Evolutionary conservation across 2,113 vertebrate species (phyloP).

Genomic region (Urocynchramus pylzowi): DNA sequence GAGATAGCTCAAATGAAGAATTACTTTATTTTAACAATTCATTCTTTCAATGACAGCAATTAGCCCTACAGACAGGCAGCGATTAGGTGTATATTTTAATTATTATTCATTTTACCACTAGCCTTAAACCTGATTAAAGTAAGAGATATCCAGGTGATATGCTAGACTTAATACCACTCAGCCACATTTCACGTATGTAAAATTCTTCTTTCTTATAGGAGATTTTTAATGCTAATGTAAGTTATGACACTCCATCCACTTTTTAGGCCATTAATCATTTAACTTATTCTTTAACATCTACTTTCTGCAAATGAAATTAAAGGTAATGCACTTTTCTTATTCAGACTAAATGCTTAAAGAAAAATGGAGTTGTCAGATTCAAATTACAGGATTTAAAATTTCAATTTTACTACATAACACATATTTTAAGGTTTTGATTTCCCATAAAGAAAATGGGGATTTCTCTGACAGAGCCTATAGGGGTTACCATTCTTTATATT

Average conservation of each 20-base stretch:
- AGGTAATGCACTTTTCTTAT: slow-evolving; percentile 56
- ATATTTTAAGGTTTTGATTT: slow-evolving; percentile 57
- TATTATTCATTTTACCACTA: slow-evolving; percentile 76
- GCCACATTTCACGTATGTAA: slow-evolving; percentile 66
- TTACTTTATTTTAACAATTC: slow-evolving; percentile 76
- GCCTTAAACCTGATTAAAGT: slow-evolving; percentile 70
- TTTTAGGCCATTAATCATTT: slow-evolving; percentile 66
- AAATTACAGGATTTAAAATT: slow-evolving; percentile 61
- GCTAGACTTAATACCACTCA: slow-evolving; percentile 70
- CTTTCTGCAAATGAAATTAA: slow-evolving; percentile 68
- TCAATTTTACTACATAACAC: slow-evolving; percentile 48
- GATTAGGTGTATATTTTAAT: slow-evolving; percentile 82
- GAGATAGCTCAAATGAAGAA: slow-evolving; percentile 77
- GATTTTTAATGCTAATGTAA: slow-evolving; percentile 70
- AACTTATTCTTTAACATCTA: slow-evolving; percentile 60
- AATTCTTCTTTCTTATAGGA: slow-evolving; percentile 62
- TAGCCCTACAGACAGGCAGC: slow-evolving; percentile 77
- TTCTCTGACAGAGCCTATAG: slow-evolving; percentile 53
- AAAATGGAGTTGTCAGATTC: slow-evolving; percentile 66
- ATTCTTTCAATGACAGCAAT: slow-evolving; percentile 82
- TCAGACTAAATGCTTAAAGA: slow-evolving; percentile 61
- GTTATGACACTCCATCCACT: slow-evolving; percentile 62
- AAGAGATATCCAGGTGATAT: slow-evolving; percentile 72
- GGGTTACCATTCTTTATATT: slow-evolving; percentile 44
- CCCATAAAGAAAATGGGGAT: slow-evolving; percentile 54